A percentile compares a stretch with the other conserved stretches of the same genome.
Conservation (phyloP, 2,113 vertebrate genomes). For the Sterrhoptilus dennistouni region DNA sequence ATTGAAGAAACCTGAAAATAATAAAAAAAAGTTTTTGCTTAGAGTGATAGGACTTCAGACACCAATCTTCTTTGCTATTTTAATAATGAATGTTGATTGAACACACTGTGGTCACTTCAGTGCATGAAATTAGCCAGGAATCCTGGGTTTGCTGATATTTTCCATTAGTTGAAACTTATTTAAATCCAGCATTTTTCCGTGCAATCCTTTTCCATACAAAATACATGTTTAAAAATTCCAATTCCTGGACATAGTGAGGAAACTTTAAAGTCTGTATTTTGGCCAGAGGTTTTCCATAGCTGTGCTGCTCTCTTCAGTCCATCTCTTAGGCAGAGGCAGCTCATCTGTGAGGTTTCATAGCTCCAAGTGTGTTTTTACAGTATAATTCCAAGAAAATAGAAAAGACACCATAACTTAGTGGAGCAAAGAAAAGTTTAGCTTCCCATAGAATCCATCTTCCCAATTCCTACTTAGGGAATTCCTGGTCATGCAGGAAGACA, state of each 20-base stretch:
- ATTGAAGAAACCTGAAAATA: neutral
- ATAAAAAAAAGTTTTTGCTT: neutral
- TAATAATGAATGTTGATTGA: neutral
- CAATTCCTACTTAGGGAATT: neutral
- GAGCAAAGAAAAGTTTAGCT: no score
- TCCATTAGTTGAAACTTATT: neutral
- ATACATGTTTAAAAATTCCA: neutral
- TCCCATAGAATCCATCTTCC: neutral
- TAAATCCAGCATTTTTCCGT: neutral
- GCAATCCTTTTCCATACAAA: neutral
- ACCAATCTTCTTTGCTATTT: neutral
- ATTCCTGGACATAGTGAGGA: neutral
- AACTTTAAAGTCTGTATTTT: neutral
- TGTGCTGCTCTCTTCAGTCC: no score
- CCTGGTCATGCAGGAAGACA: neutral
- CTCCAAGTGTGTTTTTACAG: no score
- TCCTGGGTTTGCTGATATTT: neutral
- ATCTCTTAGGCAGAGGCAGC: no score
- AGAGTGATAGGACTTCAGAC: neutral
- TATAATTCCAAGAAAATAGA: no score
- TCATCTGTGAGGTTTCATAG: no score
- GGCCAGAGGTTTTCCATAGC: neutral
- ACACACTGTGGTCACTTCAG: neutral
- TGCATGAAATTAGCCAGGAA: neutral
- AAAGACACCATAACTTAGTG: no score